A percentile compares a stretch with the other conserved stretches of the same genome.
Evolutionary conservation across 2,888 invertebrate species (phyloP).

Genomic region (Azorinus chamasolen): DNA sequence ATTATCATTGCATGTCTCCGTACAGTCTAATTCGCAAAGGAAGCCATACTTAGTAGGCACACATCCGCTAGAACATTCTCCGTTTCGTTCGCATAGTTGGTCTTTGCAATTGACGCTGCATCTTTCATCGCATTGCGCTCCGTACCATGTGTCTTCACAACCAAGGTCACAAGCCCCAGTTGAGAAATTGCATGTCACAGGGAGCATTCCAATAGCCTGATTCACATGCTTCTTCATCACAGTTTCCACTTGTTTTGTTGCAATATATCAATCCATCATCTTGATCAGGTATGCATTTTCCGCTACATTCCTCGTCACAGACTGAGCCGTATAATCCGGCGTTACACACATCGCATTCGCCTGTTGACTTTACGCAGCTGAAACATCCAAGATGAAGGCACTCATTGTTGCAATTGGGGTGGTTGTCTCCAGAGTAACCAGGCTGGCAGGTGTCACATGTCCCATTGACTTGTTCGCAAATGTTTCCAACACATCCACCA

Average conservation of each 20-base stretch:
- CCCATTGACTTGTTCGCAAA: conserved; percentile 40
- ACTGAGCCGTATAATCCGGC: conserved; percentile 27
- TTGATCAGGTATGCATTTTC: conserved; percentile 11
- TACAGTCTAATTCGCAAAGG: conserved; percentile 33
- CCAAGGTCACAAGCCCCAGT: conserved; percentile 36
- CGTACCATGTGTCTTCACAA: conserved; percentile 46
- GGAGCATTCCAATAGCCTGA: conserved; percentile 34
- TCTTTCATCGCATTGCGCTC: conserved; percentile 26
- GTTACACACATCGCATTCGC: conserved; percentile 40
- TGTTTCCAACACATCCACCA: conserved; percentile 24
- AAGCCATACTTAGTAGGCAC: conserved; percentile 29
- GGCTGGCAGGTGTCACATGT: conserved; percentile 33
- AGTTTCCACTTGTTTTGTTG: conserved; percentile 32
- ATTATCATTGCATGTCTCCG: conserved; percentile 37
- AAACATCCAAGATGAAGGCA: conserved; percentile 36
- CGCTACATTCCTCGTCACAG: conserved; percentile 39
- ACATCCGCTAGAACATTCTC: conserved; percentile 45
- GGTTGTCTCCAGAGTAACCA: conserved; percentile 27
- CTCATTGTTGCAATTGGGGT: conserved; percentile 24
- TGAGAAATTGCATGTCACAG: conserved; percentile 32
- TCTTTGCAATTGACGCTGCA: conserved; percentile 41
- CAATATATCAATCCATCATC: conserved; percentile 21
- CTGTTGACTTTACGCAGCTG: conserved; percentile 22
- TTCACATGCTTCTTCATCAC: conserved; percentile 34
- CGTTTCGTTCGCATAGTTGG: conserved; percentile 40